Evolutionary conservation across 1,140 invertebrate species (phyloP).

Genomic region (Hylaeus anthracinus): DNA sequence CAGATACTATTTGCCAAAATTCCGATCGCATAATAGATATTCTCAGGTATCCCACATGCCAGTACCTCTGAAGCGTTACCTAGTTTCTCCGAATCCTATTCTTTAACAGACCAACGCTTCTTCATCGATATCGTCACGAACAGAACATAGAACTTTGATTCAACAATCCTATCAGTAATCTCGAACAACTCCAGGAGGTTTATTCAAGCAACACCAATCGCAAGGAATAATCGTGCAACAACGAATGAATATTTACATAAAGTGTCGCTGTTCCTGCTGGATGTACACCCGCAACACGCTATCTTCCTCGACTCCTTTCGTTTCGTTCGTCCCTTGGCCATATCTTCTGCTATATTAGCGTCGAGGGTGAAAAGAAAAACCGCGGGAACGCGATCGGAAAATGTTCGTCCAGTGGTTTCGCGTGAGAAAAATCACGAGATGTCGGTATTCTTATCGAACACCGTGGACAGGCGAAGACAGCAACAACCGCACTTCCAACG

Average conservation of each 20-base stretch:
- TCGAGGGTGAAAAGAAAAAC: neutral
- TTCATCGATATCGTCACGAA: neutral
- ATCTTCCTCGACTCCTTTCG: constrained; percentile 72
- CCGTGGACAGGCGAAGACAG: neutral
- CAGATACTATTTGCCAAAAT: constrained; percentile 11
- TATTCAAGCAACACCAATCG: neutral
- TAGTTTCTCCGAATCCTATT: neutral
- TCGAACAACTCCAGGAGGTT: neutral
- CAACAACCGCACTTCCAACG: neutral
- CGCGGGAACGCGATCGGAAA: neutral
- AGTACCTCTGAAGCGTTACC: neutral
- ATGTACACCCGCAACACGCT: constrained; percentile 77
- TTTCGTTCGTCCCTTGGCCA: constrained; percentile 70
- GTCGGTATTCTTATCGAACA: neutral
- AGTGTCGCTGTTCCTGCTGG: constrained; percentile 79
- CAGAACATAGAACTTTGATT: neutral
- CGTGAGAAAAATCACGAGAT: neutral
- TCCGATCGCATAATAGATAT: neutral
- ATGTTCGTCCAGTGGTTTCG: neutral
- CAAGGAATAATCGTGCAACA: constrained; percentile 23
- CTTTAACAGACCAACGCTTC: neutral
- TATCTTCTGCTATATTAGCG: constrained; percentile 10
- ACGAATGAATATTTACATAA: constrained; percentile 73
- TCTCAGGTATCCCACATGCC: neutral
- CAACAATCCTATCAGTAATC: neutral